phyloP scores from a whole-genome alignment of 1,140 invertebrate genomes.

The Lepidotrigona ventralis region DNA sequence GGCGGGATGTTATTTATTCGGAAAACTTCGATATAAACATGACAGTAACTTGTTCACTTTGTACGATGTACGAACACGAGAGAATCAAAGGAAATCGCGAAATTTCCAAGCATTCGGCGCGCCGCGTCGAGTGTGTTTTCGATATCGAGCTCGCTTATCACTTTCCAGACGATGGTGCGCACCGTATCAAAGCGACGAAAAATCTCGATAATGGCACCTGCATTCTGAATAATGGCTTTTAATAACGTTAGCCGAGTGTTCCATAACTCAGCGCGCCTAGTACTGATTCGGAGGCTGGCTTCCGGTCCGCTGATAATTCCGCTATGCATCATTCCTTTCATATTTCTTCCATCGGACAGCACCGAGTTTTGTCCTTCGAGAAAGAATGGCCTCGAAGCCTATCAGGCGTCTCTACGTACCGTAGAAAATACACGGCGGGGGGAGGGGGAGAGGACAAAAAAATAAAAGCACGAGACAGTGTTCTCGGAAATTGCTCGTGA shows the following conservation, averaged over 20 bases:
- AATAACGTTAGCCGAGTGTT: slow-evolving; percentile 49
- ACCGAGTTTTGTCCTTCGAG: neutral
- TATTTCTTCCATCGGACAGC: slow-evolving; percentile 31
- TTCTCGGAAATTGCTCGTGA: slow-evolving; percentile 14
- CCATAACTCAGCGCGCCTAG: slow-evolving; percentile 38
- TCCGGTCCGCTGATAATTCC: slow-evolving; percentile 45
- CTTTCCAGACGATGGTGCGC: neutral
- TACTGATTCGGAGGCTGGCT: slow-evolving; percentile 41
- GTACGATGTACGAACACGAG: too few relatives aligned
- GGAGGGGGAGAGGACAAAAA: too few relatives aligned
- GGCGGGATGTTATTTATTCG: neutral
- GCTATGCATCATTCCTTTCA: slow-evolving; percentile 35
- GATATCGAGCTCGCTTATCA: neutral
- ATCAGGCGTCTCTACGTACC: too few relatives aligned
- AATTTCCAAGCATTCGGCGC: neutral
- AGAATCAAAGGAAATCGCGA: neutral
- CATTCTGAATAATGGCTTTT: slow-evolving; percentile 59
- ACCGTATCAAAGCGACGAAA: slow-evolving; percentile 15
- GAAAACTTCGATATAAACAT: neutral
- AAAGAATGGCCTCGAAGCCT: slow-evolving; percentile 30
- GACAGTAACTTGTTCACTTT: too few relatives aligned
- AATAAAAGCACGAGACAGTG: neutral
- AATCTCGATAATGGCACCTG: slow-evolving; percentile 31
- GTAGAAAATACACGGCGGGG: neutral
- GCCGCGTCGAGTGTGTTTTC: neutral